A percentile compares a stretch with the other conserved stretches of the same genome.
These are phyloP conservation scores for Nomada hirtipes DNA, from an alignment of 2,888 invertebrate genomes.

Conservation along the genomic window DNA sequence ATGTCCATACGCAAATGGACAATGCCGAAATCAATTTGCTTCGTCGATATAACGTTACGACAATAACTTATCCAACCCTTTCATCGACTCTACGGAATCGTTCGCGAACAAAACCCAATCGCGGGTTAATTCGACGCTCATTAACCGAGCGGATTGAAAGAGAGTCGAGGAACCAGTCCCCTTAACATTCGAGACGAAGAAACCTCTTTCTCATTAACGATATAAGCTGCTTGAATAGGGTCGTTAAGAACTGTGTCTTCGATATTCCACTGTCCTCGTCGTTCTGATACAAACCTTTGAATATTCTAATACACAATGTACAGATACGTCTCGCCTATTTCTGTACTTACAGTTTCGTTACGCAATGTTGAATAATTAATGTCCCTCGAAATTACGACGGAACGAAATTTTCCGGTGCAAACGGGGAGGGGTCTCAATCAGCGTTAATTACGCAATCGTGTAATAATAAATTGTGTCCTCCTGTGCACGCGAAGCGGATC, in stretches of 20 bases:
- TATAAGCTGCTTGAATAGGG: not conserved
- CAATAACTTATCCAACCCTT: not conserved
- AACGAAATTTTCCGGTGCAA: conserved; percentile 44
- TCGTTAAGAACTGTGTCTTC: conserved; percentile 2
- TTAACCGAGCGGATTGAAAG: not conserved
- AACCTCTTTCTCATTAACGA: not conserved
- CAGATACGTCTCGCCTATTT: not conserved
- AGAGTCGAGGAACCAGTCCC: not conserved
- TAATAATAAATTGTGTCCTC: conserved; percentile 69
- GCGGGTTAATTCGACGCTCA: not conserved
- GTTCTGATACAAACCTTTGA: no score
- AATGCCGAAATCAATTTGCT: no score
- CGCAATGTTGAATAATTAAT: conserved; percentile 62
- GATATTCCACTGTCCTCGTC: not conserved
- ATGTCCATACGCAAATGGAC: no score
- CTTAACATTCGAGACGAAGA: not conserved
- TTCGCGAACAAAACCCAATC: not conserved
- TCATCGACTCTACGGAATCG: not conserved
- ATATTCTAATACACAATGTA: not conserved
- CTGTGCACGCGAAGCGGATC: conserved; percentile 30
- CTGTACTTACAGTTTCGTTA: conserved; percentile 49
- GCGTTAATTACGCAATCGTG: conserved; percentile 68
- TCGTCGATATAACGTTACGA: no score
- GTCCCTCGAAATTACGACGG: conserved; percentile 46
- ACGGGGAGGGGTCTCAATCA: conserved; percentile 51